Base-by-base conservation (phyloP, 2,797 vertebrate species). In the Poeciliopsis turneri region DNA sequence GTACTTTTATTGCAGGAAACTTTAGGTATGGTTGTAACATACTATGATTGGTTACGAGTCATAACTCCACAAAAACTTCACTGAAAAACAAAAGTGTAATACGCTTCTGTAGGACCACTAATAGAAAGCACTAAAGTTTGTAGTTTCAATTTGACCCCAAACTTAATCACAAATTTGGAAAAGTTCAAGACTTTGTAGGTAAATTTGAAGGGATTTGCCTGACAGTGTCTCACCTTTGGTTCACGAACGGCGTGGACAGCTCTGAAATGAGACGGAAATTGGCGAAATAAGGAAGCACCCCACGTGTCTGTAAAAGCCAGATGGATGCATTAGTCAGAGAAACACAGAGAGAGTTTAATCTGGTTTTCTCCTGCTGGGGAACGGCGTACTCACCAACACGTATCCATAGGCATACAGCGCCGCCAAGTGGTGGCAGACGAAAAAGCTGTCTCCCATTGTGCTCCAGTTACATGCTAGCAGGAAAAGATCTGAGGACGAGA, bases 261-360 rank as follows among this genome's bases (percentile, higher is more conserved):
- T 97, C 96, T 13, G 95, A 97, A 86, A 97, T 95, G 75, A 97
- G 94, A n/a, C 97, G 96, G 78, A 97, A 97, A 92, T 96, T 97
- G 82, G 95, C 94, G 41, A 96, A 96, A 86, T 96, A 96, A 8
- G 95, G 95, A 84, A 97, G 95, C 61, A 96, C 95, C 1, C 95
- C 95, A 1, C 93, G 95, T 3, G 93, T 95, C 96, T 96, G 94
- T 59, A 86, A 80, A 0, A 30, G 79, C 4, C 43, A 55, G 68
- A 81, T 5, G 33, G n/a, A 46, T 30, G 15, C 25, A 71, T 71
- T 45, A 28, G 68, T 9, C 7, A 5, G 5, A 43, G 33, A 80
- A 4, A 45, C 25, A 13, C 3, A 30, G 11, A 79, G 11, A 83
- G 5, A 70, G 39, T 30, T 55, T 18, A 10, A 28, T 23, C 43